Conservation (phyloP, 2,888 invertebrate genomes). For the Agrotis ipsilon region DNA sequence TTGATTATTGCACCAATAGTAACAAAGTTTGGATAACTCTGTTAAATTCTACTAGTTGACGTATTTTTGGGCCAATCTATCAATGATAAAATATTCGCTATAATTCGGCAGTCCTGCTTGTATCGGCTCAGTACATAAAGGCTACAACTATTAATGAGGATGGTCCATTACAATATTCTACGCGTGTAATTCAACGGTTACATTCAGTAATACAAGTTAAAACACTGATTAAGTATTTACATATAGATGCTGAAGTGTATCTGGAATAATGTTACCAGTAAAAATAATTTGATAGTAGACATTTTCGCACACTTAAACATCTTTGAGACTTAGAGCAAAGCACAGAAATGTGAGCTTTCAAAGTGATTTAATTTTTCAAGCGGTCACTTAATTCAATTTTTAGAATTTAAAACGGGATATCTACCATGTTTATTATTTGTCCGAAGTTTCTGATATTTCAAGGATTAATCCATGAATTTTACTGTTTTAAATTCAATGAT, state of each 20-base stretch:
- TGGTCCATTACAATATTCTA: conserved; percentile 3
- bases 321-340: background rate
- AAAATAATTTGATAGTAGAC: background rate
- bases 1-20: conserved; percentile 13
- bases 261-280: background rate
- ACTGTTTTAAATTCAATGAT: no score
- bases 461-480: no score
- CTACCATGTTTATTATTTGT: no score
- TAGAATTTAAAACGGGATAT: no score
- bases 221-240: conserved; percentile 39
- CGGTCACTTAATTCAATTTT: no score
- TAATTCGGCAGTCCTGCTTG: background rate
- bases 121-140: conserved; percentile 32
- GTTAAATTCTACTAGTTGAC: background rate
- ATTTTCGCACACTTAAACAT: background rate
- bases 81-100: background rate
- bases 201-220: conserved; percentile 25
- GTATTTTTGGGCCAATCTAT: conserved; percentile 5
- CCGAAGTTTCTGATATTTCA: no score
- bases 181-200: conserved; percentile 6
- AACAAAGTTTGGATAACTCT: conserved; percentile 7
- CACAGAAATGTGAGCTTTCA: conserved; percentile 16
- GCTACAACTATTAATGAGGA: conserved; percentile 7
- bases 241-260: background rate
- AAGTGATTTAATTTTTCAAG: background rate